phyloP scores from a whole-genome alignment of 2,888 invertebrate species.

The Microchrysa polita region DNA sequence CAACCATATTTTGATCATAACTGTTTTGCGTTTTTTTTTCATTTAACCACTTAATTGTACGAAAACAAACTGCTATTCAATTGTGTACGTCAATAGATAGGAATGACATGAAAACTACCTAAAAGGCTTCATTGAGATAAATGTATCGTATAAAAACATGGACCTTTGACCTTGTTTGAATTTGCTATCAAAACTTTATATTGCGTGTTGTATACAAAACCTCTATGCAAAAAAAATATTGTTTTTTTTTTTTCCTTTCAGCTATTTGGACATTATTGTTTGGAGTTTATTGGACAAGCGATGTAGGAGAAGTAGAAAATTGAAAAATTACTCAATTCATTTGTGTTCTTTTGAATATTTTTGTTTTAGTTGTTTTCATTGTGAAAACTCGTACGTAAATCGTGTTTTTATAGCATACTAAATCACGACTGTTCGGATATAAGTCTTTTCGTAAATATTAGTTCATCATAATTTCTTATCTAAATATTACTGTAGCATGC shows the following conservation, averaged over 20 bases:
- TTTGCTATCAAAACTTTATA: background rate
- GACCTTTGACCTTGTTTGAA: background rate
- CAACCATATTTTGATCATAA: no score
- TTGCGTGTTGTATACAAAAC: slow-evolving; percentile 18
- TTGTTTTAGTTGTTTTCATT: slow-evolving; percentile 12
- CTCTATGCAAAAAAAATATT: slow-evolving; percentile 23
- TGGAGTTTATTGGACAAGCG: slow-evolving; percentile 27
- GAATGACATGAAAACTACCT: slow-evolving; percentile 28
- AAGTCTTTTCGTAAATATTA: no score
- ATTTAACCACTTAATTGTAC: background rate
- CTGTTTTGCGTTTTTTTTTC: no score
- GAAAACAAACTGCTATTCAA: background rate
- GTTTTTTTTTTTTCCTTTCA: background rate
- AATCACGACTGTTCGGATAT: no score
- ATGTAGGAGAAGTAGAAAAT: slow-evolving; percentile 29
- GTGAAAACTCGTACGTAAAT: background rate
- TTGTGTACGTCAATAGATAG: background rate
- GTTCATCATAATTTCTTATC: background rate
- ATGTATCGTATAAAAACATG: background rate
- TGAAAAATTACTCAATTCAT: slow-evolving; percentile 25
- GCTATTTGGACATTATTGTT: background rate
- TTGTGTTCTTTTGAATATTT: background rate
- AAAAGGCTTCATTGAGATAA: background rate
- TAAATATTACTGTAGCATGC: no score
- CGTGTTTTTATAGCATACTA: no score